Evolutionary conservation across 2,888 invertebrate species (phyloP), one percentile per base, ranked within the genome.

Genomic region (Zeuzera pyrina): DNA sequence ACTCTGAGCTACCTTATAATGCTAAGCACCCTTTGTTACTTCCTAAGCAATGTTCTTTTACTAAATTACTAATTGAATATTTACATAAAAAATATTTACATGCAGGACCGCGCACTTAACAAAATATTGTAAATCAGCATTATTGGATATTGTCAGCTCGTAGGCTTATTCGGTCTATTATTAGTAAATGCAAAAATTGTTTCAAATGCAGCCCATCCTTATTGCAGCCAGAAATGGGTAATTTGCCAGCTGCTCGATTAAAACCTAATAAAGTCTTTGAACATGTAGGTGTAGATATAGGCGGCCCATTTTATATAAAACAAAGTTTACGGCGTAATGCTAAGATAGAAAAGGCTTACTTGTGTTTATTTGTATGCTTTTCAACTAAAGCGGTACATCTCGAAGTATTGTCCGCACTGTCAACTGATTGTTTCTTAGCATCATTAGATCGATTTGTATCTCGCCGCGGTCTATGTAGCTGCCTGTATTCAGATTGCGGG

Each of bases 361-460:
- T 35, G 10, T 16, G 26, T n/a, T 12, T 30, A 5, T 30, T 35
- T 35, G 12, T 31, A 7, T 31, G 35, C 12, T 28, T 21, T 23
- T 22, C 34, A 8, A 35, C 34, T 1, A 35, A 35, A 13, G 34
- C 34, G 12, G 35, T 35, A 2, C 35, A 35, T 15, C 10, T 31
- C 10, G 31, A 31, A 21, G 13, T 27, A 4, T 8, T 32, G 3
- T 14, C 27, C 3, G 22, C 30, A 1, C 15, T 31, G n/a, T 25
- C 31, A 3, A 26, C 31, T 5, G 33, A 33, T 10, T 28, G 23
- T 12, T 33, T 33, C 16, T 12, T 33, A 15, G 33, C 33, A 2
- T 2, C 23, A 2, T 14, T 33, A 15, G 33, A 33, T 13, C 5
- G 29, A n/a, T 32, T 36, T 10, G 32, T 36, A n/a, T 4, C 23